Percentiles rank a stretch among this genome's conserved stretches.
These are phyloP conservation scores for Vollenhovia emeryi DNA, from an alignment of 1,140 invertebrate species.

Conservation along the genomic window DNA sequence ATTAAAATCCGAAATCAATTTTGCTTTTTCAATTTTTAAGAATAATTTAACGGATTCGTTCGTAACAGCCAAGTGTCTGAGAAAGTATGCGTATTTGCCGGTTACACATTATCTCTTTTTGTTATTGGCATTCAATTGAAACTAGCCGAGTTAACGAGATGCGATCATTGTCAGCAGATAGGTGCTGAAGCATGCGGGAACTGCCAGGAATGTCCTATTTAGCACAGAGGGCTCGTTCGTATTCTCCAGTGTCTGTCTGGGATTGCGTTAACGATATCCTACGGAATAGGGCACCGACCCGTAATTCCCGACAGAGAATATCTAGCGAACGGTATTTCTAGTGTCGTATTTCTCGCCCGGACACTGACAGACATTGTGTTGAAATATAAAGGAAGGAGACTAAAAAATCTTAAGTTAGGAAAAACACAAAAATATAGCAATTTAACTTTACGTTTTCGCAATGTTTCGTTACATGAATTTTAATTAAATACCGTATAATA, in stretches of 20 bases:
- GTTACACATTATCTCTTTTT: neutral
- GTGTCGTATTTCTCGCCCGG: neutral
- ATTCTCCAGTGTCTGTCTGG: constrained; percentile 2
- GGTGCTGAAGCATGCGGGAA: neutral
- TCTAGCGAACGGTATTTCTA: neutral
- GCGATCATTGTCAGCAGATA: constrained; percentile 14
- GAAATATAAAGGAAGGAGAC: neutral
- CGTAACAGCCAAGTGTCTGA: neutral
- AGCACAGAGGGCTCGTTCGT: constrained; percentile 8
- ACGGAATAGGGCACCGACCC: neutral
- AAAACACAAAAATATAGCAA: neutral
- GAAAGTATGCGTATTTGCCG: constrained; percentile 1
- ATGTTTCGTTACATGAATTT: neutral
- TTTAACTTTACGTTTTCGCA: neutral
- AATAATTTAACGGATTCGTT: neutral
- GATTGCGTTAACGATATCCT: constrained; percentile 16
- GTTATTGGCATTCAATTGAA: constrained; percentile 15
- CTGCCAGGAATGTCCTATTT: constrained; percentile 33
- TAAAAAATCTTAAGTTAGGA: neutral
- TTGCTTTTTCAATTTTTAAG: neutral
- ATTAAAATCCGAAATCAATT: neutral
- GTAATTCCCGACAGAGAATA: constrained; percentile 27
- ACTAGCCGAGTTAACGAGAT: constrained; percentile 32
- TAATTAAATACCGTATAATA: neutral
- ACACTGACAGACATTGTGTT: neutral